phyloP scores from a whole-genome alignment of 2,797 vertebrate species.

The Lateolabrax maculatus region DNA sequence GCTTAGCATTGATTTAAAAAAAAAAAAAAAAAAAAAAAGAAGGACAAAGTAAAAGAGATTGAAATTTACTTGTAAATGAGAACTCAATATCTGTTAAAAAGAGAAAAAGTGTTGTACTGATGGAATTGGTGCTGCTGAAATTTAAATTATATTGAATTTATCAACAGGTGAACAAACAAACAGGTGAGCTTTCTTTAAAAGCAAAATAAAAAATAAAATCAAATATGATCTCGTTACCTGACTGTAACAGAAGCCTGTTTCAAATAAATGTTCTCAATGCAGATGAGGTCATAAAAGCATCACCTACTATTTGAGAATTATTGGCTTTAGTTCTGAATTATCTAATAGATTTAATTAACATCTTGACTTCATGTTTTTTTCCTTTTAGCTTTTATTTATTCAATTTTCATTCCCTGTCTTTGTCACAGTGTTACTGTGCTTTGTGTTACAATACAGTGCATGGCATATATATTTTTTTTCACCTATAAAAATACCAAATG shows the following conservation, averaged over 20 bases:
- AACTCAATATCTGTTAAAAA: not conserved
- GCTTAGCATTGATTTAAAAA: too few species aligned
- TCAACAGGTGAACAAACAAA: not conserved
- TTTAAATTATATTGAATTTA: not conserved
- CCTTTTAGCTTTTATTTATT: not conserved
- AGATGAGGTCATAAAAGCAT: not conserved
- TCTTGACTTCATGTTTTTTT: not conserved
- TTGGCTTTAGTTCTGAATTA: not conserved
- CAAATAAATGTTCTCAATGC: not conserved
- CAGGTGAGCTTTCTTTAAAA: too few species aligned
- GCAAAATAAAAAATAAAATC: not conserved
- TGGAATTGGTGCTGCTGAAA: not conserved
- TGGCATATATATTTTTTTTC: not conserved
- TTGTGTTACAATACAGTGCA: not conserved
- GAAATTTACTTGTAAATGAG: not conserved
- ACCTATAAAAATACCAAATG: not conserved
- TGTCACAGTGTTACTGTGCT: not conserved
- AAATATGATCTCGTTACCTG: too few species aligned
- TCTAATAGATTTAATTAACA: too few species aligned
- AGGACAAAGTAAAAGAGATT: not conserved
- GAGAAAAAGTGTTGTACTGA: not conserved
- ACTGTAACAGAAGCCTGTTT: not conserved
- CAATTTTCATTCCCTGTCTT: not conserved
- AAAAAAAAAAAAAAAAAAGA: too few species aligned
- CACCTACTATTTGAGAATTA: not conserved